Percentiles rank a stretch among this genome's conserved stretches.
These are phyloP conservation scores for Aphelocoma coerulescens DNA, from an alignment of 2,113 vertebrate genomes.

Conservation along the genomic window DNA sequence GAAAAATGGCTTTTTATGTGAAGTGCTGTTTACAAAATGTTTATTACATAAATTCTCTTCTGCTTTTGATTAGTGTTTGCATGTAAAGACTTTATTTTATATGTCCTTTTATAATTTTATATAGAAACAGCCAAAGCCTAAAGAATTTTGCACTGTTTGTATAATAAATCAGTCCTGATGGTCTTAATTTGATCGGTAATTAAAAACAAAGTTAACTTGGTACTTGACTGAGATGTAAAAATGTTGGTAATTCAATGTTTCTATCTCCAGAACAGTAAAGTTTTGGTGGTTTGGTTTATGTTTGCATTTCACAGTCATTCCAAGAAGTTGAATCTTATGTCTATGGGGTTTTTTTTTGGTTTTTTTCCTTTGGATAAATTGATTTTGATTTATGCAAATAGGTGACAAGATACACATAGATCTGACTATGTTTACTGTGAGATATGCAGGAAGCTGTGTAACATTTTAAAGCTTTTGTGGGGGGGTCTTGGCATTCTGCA, in stretches of 20 bases:
- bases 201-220: conserved; percentile 26
- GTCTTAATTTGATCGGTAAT: conserved; percentile 44
- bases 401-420: not conserved
- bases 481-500: not conserved
- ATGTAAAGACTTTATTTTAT: conserved; percentile 25
- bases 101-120: not conserved
- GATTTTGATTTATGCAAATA: not conserved
- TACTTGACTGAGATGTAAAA: not conserved
- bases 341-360: fast-evolving
- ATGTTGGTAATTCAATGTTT: not conserved
- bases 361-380: not conserved
- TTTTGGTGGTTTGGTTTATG: not conserved
- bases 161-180: conserved; percentile 42
- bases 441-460: not conserved
- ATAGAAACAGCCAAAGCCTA: conserved; percentile 4
- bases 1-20: not conserved
- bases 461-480: not conserved
- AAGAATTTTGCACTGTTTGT: conserved; percentile 1
- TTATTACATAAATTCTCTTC: not conserved
- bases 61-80: conserved; percentile 46
- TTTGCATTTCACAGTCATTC: not conserved
- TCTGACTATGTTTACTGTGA: not conserved
- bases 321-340: not conserved
- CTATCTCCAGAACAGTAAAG: not conserved
- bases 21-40: not conserved